Conservation (phyloP, 2,113 vertebrate species). For the Callipepla californica region DNA sequence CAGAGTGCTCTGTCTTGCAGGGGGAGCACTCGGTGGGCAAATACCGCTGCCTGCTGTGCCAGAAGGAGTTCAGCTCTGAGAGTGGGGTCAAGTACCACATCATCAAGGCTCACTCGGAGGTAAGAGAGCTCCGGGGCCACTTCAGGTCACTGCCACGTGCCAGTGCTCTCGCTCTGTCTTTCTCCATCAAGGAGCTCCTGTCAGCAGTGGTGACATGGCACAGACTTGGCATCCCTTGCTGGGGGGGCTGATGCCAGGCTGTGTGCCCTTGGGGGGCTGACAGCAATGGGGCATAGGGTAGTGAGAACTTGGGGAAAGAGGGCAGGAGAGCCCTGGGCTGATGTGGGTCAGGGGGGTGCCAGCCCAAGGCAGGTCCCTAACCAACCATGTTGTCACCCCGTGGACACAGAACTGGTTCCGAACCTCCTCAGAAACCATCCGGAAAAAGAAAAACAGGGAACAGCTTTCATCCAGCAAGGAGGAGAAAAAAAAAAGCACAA, state of each 20-base stretch:
- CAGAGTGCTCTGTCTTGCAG: slow-evolving; percentile 76
- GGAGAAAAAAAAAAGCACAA: slow-evolving; percentile 80
- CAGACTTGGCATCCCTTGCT: not conserved
- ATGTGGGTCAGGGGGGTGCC: not conserved
- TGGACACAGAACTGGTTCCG: slow-evolving; percentile 95
- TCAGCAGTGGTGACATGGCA: not conserved
- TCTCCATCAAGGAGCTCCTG: not conserved
- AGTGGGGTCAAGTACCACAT: slow-evolving; percentile 99
- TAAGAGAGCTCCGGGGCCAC: slow-evolving; percentile 62
- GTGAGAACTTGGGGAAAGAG: not conserved
- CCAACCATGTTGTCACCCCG: not conserved
- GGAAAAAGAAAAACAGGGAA: slow-evolving; percentile 83
- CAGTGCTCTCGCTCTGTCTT: fast-evolving
- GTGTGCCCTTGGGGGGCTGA: not conserved
- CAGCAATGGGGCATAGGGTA: fast-evolving
- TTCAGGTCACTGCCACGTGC: fast-evolving
- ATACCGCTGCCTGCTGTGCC: slow-evolving; percentile 94
- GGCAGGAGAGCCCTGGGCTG: fast-evolving
- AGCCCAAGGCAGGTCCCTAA: not conserved
- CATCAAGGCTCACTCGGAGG: slow-evolving; percentile 96
- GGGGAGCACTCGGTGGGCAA: slow-evolving; percentile 91
- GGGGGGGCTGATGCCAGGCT: not conserved
- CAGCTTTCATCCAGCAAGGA: slow-evolving; percentile 78
- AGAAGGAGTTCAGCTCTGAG: slow-evolving; percentile 97
- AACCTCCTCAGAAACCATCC: slow-evolving; percentile 82